Base-by-base conservation (phyloP, 1,140 invertebrate species). In the Prorops nasuta region DNA sequence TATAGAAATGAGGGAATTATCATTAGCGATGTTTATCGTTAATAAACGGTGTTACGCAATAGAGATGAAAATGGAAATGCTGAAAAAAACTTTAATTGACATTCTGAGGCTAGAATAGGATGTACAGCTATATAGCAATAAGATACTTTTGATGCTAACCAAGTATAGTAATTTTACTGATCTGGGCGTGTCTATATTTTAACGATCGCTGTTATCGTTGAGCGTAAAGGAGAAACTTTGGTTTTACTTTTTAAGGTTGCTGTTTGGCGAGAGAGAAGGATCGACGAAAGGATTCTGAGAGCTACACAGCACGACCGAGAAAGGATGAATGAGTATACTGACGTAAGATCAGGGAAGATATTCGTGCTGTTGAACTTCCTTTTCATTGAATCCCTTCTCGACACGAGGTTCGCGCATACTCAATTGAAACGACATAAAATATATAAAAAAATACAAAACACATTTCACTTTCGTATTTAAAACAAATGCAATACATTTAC, bases 201-300 rank as follows among this genome's bases (percentile, higher is more conserved):
- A 44, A 40, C 41, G 51, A 41, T 53, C 32, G 17, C 36, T 40
- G 31, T 28, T 28, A 44, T 31, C 37, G 41, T 21, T 47, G 21
- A 21, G 20, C 28, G 15, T 17, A 40, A 34, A 40, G 57, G 60
- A 55, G 58, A 64, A 64, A 63, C 56, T 49, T 46, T 51, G 54
- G 49, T 64, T 64, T 64, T 64, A 64, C 62, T 64, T 64, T 64
- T 64, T 55, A 57, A 60, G 44, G 43, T 39, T 46, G 54, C 39
- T 52, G 10, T n/a, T n/a, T 18, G 44, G 16, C 15, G 44, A 39
- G 17, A 51, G 34, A 17, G 36, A 49, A 60, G 49, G 58, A 60
- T 56, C 49, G 48, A 56, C 44, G 53, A 60, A 56, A 61, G 58
- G 53, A 61, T 56, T 46, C 45, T 44, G 44, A 41, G 28, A 31